Evolutionary conservation across 1,140 invertebrate species (phyloP), one percentile per base, ranked within the genome.

Genomic region (Ostrea edulis): DNA sequence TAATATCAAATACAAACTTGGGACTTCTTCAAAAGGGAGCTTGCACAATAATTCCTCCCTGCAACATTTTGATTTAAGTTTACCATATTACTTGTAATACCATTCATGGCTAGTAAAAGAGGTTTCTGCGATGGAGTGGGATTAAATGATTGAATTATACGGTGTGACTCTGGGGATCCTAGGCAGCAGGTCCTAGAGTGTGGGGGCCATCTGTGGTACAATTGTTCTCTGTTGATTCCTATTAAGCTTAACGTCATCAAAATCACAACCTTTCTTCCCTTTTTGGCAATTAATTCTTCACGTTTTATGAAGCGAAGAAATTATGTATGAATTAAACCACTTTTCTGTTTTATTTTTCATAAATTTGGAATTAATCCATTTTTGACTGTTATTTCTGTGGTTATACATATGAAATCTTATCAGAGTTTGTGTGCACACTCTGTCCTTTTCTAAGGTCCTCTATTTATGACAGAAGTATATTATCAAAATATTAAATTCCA

Each of bases 41-140:
- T 77, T 77, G 68, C 68, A 77, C 68, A 77, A 77, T 25, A 35
- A 77, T 77, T 77, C 68, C 29, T 77, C 29, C 29, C 11, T 77
- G 68, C 68, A 77, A 35, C 68, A 35, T 77, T 62, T 77, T 77
- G 68, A 77, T 77, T 77, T 77, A 77, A 77, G 68, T 77, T 77
- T 77, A 29, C 22, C 68, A 35, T 77, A 77, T 77, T 35, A 77
- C 68, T 25, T 29, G 68, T 35, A 25, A 77, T 77, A 25, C 68
- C 29, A 77, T 77, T 77, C 9, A 29, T 22, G 25, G 12, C 68
- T 14, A 5, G 25, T 29, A 77, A 77, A 77, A 25, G 68, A 25
- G 22, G 8, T 77, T 77, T 29, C 29, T 77, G 68, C 25, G 14
- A 77, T 29, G 68, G 25, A 77, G 68, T 77, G 25, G 68, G 68